phyloP scores from a whole-genome alignment of 2,888 invertebrate species.

The Lasioglossum figueresi region DNA sequence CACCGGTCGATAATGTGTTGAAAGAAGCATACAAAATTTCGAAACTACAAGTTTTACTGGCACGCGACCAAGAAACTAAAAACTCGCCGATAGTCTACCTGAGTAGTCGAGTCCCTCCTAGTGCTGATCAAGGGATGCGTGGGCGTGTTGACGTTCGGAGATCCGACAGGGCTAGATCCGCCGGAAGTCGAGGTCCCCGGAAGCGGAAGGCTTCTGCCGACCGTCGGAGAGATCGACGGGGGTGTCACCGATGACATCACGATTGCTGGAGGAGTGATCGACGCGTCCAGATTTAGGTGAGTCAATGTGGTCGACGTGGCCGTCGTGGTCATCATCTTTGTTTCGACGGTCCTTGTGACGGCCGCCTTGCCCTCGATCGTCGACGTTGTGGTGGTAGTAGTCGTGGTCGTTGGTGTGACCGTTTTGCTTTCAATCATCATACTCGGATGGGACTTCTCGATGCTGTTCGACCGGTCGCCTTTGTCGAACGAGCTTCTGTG shows the following conservation, averaged over 20 bases:
- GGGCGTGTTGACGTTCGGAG: slow-evolving; percentile 83
- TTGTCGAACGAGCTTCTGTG: slow-evolving; percentile 74
- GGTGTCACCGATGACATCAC: slow-evolving; percentile 93
- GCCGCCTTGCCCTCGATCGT: slow-evolving; percentile 59
- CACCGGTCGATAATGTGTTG: too few relatives aligned
- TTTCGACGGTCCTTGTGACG: slow-evolving; percentile 75
- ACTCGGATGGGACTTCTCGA: slow-evolving; percentile 59
- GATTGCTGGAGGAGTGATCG: slow-evolving; percentile 89
- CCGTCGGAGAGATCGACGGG: slow-evolving; percentile 91
- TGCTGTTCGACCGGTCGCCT: slow-evolving; percentile 72
- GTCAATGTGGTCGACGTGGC: slow-evolving; percentile 84
- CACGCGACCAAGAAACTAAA: neutral
- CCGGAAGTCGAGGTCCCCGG: slow-evolving; percentile 86
- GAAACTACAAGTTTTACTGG: neutral
- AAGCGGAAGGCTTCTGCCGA: slow-evolving; percentile 79
- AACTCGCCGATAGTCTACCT: slow-evolving; percentile 85
- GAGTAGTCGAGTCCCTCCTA: slow-evolving; percentile 93
- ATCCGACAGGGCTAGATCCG: slow-evolving; percentile 80
- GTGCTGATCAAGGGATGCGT: slow-evolving; percentile 85
- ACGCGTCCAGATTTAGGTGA: slow-evolving; percentile 73
- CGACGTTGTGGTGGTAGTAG: slow-evolving; percentile 83
- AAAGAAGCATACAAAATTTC: neutral
- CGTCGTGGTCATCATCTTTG: slow-evolving; percentile 65
- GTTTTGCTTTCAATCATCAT: slow-evolving; percentile 64
- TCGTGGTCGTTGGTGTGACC: slow-evolving; percentile 83